A percentile compares a stretch with the other conserved stretches of the same genome.
phyloP scores from a whole-genome alignment of 2,797 vertebrate genomes.

The Botia kubotai region DNA sequence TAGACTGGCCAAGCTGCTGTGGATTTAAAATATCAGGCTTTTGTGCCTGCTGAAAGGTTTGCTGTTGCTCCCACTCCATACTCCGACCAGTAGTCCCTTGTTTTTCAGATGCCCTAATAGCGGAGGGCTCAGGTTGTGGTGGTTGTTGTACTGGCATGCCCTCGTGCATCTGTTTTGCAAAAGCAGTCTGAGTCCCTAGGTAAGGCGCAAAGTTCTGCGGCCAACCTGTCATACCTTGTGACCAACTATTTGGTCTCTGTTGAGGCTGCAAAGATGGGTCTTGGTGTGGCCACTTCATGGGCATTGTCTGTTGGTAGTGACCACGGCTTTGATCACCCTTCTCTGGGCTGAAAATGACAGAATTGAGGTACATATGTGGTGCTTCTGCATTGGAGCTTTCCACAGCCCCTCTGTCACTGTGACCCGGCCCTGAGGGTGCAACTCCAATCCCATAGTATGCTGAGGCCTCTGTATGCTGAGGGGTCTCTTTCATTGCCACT shows the following conservation, averaged over 20 bases:
- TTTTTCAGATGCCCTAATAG: slow-evolving; percentile 84
- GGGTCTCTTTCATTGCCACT: slow-evolving; percentile 82
- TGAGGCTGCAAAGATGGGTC: slow-evolving; percentile 76
- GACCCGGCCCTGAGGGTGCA: slow-evolving; percentile 79
- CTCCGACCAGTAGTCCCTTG: slow-evolving; percentile 56
- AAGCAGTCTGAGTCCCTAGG: slow-evolving; percentile 74
- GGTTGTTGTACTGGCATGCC: slow-evolving; percentile 63
- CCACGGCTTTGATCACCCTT: slow-evolving; percentile 85
- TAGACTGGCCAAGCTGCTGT: slow-evolving; percentile 76
- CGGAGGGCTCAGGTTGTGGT: slow-evolving; percentile 53
- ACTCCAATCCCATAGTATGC: slow-evolving; percentile 80
- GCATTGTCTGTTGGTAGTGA: slow-evolving; percentile 87
- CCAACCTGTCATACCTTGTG: slow-evolving; percentile 81
- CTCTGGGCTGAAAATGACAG: slow-evolving; percentile 89
- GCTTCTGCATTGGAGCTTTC: slow-evolving; percentile 74
- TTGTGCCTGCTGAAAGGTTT: slow-evolving; percentile 80
- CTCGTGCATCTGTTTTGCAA: slow-evolving; percentile 73
- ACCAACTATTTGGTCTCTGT: slow-evolving; percentile 84
- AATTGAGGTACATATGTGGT: slow-evolving; percentile 80
- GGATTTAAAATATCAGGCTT: slow-evolving; percentile 78
- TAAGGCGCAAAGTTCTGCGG: slow-evolving; percentile 82
- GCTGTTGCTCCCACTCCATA: slow-evolving; percentile 82
- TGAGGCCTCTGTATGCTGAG: slow-evolving; percentile 84
- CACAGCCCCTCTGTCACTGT: slow-evolving; percentile 71
- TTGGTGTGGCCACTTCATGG: slow-evolving; percentile 88